Evolutionary conservation across 2,888 invertebrate species (phyloP).

Genomic region (Erpobdella octoculata): DNA sequence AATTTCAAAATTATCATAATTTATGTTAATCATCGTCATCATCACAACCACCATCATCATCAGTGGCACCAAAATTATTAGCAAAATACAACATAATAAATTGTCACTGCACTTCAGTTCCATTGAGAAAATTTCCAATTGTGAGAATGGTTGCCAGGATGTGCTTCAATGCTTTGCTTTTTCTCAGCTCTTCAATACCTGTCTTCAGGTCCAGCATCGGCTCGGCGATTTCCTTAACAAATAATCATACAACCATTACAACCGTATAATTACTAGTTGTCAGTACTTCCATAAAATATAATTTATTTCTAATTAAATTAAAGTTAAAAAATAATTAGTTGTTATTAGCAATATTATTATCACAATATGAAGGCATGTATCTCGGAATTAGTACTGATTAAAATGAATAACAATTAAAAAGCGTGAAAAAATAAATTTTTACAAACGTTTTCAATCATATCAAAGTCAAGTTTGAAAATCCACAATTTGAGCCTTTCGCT

Average conservation of each 20-base stretch:
- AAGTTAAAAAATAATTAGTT: background rate
- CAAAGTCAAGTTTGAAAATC: constrained; percentile 97
- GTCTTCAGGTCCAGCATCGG: constrained; percentile 96
- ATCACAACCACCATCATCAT: too few relatives aligned
- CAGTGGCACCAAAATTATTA: too few relatives aligned
- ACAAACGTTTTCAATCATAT: constrained; percentile 77
- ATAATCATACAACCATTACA: background rate
- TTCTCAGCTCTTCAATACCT: constrained; percentile 81
- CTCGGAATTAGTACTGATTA: background rate
- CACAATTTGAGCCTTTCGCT: constrained; percentile 85
- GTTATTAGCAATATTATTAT: background rate
- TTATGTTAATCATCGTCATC: too few relatives aligned
- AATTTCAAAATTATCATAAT: too few relatives aligned
- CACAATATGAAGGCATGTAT: background rate
- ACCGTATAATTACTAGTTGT: background rate
- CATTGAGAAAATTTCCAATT: constrained; percentile 92
- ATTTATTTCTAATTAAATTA: background rate
- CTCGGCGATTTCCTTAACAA: constrained; percentile 83
- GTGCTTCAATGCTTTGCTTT: constrained; percentile 85
- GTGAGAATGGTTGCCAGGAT: constrained; percentile 86
- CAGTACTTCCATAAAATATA: background rate
- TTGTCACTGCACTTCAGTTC: constrained; percentile 65
- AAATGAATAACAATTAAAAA: background rate
- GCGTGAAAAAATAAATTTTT: background rate
- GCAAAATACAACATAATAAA: too few relatives aligned